These are phyloP conservation scores for Rosalia funebris DNA, from an alignment of 2,888 invertebrate genomes.

Conservation along the genomic window DNA sequence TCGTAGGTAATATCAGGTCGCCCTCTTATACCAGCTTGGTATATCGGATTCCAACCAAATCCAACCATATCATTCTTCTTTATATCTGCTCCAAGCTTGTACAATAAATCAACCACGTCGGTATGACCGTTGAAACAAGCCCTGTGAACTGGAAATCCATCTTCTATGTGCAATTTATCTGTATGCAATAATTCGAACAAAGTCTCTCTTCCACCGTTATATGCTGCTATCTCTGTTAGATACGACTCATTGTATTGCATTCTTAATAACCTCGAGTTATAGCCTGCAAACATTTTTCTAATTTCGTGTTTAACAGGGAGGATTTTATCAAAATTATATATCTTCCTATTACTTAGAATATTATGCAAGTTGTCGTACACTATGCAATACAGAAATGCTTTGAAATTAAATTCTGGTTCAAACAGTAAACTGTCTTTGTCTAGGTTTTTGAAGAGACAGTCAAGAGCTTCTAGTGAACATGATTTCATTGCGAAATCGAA, in stretches of 20 bases:
- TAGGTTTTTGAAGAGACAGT: conserved; percentile 10
- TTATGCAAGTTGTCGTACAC: conserved; percentile 16
- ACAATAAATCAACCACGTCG: conserved; percentile 2
- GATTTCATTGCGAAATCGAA: conserved; percentile 29
- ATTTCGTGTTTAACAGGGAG: not conserved
- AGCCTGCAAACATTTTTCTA: conserved; percentile 7
- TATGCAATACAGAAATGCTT: conserved; percentile 11
- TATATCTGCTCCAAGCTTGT: conserved; percentile 15
- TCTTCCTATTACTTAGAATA: conserved; percentile 10
- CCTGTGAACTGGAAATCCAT: conserved; percentile 16
- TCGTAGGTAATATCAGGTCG: conserved; percentile 13
- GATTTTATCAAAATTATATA: not conserved
- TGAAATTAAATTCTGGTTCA: conserved; percentile 13
- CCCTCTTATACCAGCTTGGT: not conserved
- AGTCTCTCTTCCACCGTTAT: conserved; percentile 6
- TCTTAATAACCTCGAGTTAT: conserved; percentile 8
- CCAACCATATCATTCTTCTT: not conserved
- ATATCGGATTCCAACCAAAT: conserved; percentile 17
- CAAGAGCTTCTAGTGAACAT: conserved; percentile 13
- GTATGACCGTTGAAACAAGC: conserved; percentile 20
- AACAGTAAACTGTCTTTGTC: conserved; percentile 8
- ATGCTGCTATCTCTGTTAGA: conserved; percentile 20
- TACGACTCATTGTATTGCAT: conserved; percentile 20
- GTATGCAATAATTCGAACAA: conserved; percentile 5
- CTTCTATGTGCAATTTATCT: not conserved